phyloP scores from a whole-genome alignment of 2,797 vertebrate species.

The Alca torda region DNA sequence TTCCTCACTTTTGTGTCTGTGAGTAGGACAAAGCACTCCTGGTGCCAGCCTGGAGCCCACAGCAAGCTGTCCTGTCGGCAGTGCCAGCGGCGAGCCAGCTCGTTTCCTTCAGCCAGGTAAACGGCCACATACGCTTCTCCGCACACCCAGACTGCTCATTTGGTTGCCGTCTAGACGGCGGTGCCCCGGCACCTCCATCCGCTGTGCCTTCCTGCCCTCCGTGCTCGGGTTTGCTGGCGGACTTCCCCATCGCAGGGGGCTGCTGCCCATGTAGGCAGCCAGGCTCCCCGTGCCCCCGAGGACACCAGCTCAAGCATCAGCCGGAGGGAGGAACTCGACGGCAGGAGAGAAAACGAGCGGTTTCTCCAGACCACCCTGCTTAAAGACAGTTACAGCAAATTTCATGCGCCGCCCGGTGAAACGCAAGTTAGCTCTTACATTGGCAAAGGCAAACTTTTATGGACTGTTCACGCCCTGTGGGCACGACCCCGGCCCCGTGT shows the following conservation, averaged over 20 bases:
- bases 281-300: background rate
- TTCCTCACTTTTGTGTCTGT: background rate
- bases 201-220: background rate
- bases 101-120: slow-evolving; percentile 11
- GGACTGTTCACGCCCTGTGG: slow-evolving; percentile 12
- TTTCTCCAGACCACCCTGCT: background rate
- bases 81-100: background rate
- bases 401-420: background rate
- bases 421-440: background rate
- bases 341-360: background rate
- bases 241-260: fast-evolving
- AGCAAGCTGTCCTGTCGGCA: background rate
- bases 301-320: background rate
- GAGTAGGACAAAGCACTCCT: slow-evolving; percentile 8
- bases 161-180: slow-evolving; percentile 35
- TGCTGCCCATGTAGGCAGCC: background rate
- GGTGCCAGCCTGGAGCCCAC: background rate
- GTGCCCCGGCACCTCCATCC: background rate
- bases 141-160: slow-evolving; percentile 26
- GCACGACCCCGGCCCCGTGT: fast-evolving
- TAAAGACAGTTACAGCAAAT: background rate
- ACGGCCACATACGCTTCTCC: fast-evolving
- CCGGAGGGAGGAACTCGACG: background rate
- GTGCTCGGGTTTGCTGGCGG: fast-evolving
- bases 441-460: background rate